Percentiles rank a stretch among this genome's conserved stretches.
These are phyloP conservation scores for Tachypleus tridentatus DNA, from an alignment of 1,140 invertebrate species.

Conservation along the genomic window DNA sequence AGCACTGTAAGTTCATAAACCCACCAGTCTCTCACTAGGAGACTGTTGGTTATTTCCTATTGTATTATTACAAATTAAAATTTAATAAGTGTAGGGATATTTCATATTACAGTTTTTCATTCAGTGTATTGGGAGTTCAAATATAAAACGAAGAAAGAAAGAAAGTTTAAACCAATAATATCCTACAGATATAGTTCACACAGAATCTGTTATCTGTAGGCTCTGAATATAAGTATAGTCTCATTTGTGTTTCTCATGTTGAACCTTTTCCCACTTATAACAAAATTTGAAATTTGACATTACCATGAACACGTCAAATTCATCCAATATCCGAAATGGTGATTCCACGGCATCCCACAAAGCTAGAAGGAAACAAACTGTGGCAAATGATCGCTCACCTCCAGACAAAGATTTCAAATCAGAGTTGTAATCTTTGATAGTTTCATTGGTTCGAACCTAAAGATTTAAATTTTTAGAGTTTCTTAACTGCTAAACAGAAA, in stretches of 20 bases:
- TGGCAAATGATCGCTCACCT: slow-evolving; percentile 89
- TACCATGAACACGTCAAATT: slow-evolving; percentile 97
- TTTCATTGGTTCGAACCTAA: neutral
- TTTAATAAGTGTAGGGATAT: too few relatives aligned
- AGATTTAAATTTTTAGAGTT: slow-evolving; percentile 5
- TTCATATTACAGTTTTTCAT: too few relatives aligned
- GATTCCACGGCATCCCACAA: slow-evolving; percentile 82
- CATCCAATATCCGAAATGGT: slow-evolving; percentile 92
- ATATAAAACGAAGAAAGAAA: too few relatives aligned
- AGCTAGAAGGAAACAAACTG: slow-evolving; percentile 83
- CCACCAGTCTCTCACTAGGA: too few relatives aligned
- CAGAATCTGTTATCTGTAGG: too few relatives aligned
- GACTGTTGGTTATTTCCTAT: too few relatives aligned
- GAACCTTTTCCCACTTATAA: neutral
- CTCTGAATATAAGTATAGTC: too few relatives aligned
- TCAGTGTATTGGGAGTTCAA: too few relatives aligned
- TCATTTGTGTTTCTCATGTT: neutral
- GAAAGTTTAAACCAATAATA: too few relatives aligned
- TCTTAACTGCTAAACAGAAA: slow-evolving; percentile 7
- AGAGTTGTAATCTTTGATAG: neutral
- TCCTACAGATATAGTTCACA: too few relatives aligned
- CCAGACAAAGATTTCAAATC: slow-evolving; percentile 59
- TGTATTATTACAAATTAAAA: too few relatives aligned
- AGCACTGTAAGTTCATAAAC: too few relatives aligned
- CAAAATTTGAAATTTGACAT: slow-evolving; percentile 7